A percentile compares a stretch with the other conserved stretches of the same genome.
phyloP scores from a whole-genome alignment of 2,888 invertebrate genomes.

The Elmis aenea region DNA sequence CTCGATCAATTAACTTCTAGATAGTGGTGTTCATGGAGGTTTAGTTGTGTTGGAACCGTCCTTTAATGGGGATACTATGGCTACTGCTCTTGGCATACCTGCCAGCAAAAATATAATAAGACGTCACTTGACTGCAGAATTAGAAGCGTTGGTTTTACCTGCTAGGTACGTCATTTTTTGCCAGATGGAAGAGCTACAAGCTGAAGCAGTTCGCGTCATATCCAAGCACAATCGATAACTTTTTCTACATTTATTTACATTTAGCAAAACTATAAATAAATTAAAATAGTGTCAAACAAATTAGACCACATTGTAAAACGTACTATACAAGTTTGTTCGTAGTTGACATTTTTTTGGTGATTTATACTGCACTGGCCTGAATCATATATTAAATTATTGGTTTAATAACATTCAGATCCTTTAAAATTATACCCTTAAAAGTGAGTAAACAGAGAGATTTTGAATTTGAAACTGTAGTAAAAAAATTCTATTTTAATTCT shows the following conservation, averaged over 20 bases:
- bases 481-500: no score
- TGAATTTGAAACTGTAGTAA: no score
- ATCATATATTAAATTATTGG: no score
- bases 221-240: constrained; percentile 50
- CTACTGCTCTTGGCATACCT: constrained; percentile 86
- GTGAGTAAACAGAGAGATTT: no score
- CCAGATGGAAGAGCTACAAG: constrained; percentile 79
- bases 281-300: no score
- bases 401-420: no score
- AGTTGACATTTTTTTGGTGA: no score
- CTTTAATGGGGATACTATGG: constrained; percentile 92
- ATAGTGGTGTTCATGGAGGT: constrained; percentile 93
- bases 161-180: constrained; percentile 89
- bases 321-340: no score
- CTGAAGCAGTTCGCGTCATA: constrained; percentile 67
- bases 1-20: constrained; percentile 46
- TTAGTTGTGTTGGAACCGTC: constrained; percentile 89
- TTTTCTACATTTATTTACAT: neutral
- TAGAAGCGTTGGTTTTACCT: constrained; percentile 85
- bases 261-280: neutral
- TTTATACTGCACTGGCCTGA: no score
- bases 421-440: no score
- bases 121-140: constrained; percentile 84
- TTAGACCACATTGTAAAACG: no score
- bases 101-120: constrained; percentile 90